phyloP scores from a whole-genome alignment of 2,797 vertebrate species.

The Cuniculus paca region DNA sequence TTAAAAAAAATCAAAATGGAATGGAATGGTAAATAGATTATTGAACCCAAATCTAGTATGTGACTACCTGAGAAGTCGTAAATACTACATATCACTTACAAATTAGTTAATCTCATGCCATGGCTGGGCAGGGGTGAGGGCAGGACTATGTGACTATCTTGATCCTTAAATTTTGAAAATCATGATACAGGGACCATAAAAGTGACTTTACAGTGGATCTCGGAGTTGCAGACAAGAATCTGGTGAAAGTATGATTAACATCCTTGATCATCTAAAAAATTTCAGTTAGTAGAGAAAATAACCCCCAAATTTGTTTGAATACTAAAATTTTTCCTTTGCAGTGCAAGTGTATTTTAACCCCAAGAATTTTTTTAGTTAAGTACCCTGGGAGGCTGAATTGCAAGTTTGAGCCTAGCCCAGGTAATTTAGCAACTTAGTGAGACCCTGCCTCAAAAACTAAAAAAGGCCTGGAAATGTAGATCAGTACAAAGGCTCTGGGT shows the following conservation, averaged over 20 bases:
- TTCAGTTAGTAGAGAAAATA: not conserved
- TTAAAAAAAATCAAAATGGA: not conserved
- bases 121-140: not conserved
- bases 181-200: not conserved
- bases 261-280: not conserved
- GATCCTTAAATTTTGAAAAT: not conserved
- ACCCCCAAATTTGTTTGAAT: not conserved
- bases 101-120: not conserved
- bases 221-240: not conserved
- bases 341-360: not conserved
- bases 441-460: not conserved
- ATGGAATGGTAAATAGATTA: constrained; percentile 25
- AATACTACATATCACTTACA: not conserved
- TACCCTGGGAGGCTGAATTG: not conserved
- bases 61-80: not conserved
- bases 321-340: constrained; percentile 3
- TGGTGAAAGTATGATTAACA: not conserved
- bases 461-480: not conserved
- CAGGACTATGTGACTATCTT: too few relatives aligned
- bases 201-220: not conserved
- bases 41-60: not conserved
- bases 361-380: not conserved
- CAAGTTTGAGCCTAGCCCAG: not conserved
- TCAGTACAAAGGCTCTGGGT: not conserved
- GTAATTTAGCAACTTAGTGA: not conserved